Conservation (phyloP, 2,113 vertebrate species). For the Nettapus auritus region DNA sequence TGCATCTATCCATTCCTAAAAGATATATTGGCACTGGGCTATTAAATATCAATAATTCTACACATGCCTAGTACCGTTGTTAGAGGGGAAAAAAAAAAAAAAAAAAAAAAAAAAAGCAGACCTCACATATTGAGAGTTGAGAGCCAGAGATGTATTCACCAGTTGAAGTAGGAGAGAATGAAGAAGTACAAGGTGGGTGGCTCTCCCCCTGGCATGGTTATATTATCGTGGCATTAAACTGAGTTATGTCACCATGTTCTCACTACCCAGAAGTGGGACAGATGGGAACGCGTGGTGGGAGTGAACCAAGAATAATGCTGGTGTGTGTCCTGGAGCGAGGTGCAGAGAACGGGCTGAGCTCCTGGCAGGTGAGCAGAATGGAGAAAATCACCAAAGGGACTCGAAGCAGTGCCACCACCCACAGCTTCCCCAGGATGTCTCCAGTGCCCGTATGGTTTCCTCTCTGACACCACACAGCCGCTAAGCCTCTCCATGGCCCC, state of each 20-base stretch:
- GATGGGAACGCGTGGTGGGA: constrained; percentile 35
- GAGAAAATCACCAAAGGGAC: rapidly evolving
- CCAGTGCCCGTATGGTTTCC: rapidly evolving
- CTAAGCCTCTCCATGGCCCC: not conserved
- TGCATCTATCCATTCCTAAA: not conserved
- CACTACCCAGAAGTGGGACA: constrained; percentile 42
- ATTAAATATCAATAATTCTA: not conserved
- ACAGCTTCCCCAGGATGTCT: not conserved
- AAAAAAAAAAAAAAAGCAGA: too few species aligned
- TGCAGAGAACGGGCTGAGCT: not conserved
- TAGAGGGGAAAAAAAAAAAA: not conserved
- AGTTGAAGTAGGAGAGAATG: not conserved
- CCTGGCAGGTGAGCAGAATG: not conserved
- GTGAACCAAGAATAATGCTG: constrained; percentile 33
- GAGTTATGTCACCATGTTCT: constrained; percentile 41
- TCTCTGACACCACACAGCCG: rapidly evolving
- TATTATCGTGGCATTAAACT: constrained; percentile 12
- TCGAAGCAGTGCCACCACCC: not conserved
- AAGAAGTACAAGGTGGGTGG: constrained; percentile 37
- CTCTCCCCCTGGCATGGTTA: constrained; percentile 6
- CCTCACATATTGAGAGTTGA: not conserved
- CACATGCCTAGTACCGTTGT: not conserved
- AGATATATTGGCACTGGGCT: not conserved
- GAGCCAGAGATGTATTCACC: not conserved
- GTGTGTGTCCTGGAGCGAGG: not conserved